Evolutionary conservation across 2,113 vertebrate genomes (phyloP), one percentile per base, ranked within the genome.

Genomic region (Notothenia rossii): DNA sequence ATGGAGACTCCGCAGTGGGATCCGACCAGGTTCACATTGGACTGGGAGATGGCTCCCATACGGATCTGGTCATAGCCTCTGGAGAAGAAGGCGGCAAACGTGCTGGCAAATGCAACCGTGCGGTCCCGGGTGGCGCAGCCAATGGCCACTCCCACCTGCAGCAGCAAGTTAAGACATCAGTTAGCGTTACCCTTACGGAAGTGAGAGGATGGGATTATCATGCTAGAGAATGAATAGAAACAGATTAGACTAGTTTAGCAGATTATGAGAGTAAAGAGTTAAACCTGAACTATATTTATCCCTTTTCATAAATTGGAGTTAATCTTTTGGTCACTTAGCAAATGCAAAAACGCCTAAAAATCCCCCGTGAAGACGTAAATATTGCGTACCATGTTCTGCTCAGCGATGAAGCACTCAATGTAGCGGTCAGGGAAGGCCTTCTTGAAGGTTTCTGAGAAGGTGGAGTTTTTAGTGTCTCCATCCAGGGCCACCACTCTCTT

Each of bases 21-120:
- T 0, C 96, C 97, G 0, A 94, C 94, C 12, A 98, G 91, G 85
- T 96, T 97, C 68, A 97, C 93, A 7, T 96, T 97, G 1, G 95
- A 80, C 86, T 96, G 96, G 11, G 97, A 97, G 81, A 97, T 96
- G 51, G 96, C 96, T 0, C 92, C 97, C 97, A 97, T 97, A 10
- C 95, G 94, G 81, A 98, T 96, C 74, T 98, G 96, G 86, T 97
- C 97, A 48, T 97, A 98, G 2, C 95, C 96, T 53, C 96, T 91
- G 0, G 94, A 94, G 5, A 97, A 56, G 92, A 97, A 96, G 5
- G 96, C 96, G 0, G 95, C 92, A 14, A 97, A 97, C 0, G 96
- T 95, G 83, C 96, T 96, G 70, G 92, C 96, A 77, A 98, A 98
- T 1, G 94, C 79, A 46, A 97, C 91, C 0, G 90, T 94, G 51